Evolutionary conservation across 2,888 invertebrate genomes (phyloP).

Genomic region (Pyrocoelia pectoralis): DNA sequence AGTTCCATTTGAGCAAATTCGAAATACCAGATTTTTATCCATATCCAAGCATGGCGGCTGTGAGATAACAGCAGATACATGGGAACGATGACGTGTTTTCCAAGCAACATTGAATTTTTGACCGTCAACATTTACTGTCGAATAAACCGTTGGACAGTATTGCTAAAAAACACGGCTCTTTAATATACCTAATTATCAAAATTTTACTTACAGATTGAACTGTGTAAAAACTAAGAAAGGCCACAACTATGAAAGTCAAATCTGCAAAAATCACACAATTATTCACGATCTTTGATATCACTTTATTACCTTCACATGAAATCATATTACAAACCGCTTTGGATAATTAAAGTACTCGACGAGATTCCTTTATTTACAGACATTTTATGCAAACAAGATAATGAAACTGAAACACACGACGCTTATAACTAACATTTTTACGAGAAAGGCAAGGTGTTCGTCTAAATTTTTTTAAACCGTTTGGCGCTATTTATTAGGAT

Average conservation of each 20-base stretch:
- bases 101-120: neutral
- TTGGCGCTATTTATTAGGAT: neutral
- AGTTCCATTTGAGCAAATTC: slow-evolving; percentile 46
- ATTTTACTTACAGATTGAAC: neutral
- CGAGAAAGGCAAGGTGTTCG: neutral
- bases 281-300: neutral
- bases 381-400: slow-evolving; percentile 27
- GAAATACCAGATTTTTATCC: slow-evolving; percentile 42
- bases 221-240: neutral
- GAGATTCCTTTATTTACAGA: slow-evolving; percentile 17
- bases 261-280: neutral
- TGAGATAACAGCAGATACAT: slow-evolving; percentile 42
- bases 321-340: slow-evolving; percentile 20
- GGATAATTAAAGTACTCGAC: slow-evolving; percentile 19
- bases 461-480: neutral
- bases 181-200: neutral
- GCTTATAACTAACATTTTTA: neutral
- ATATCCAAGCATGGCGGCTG: slow-evolving; percentile 52
- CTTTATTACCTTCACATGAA: slow-evolving; percentile 20
- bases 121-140: neutral
- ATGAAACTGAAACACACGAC: slow-evolving; percentile 12
- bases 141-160: neutral
- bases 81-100: neutral
- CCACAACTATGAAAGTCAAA: neutral
- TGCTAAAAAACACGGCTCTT: neutral